Evolutionary conservation across 2,797 vertebrate species (phyloP).

Genomic region (Thalassophryne amazonica): DNA sequence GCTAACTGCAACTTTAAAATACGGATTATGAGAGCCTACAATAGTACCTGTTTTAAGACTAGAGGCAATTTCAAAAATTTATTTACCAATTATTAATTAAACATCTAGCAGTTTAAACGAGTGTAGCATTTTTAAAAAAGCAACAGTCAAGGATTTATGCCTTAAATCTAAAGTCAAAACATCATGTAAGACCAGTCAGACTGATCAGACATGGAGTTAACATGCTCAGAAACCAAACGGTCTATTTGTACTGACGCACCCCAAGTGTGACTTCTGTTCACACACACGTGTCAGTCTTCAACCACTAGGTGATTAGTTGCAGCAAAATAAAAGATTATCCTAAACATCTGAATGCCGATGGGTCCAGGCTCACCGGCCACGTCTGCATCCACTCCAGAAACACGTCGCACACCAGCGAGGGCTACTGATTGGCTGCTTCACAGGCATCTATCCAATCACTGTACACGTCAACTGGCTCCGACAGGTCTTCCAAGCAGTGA

Average conservation of each 20-base stretch:
- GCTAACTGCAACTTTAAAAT: too few species aligned
- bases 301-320: conserved; percentile 5
- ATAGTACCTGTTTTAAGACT: too few species aligned
- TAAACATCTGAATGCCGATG: conserved; percentile 3
- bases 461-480: conserved; percentile 88
- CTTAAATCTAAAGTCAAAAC: too few species aligned
- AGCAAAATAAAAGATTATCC: conserved; percentile 7
- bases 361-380: neutral
- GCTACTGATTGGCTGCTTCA: conserved; percentile 91
- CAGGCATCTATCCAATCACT: conserved; percentile 97
- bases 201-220: too few species aligned
- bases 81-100: too few species aligned
- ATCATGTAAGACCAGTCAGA: too few species aligned
- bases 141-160: too few species aligned
- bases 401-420: conserved; percentile 8
- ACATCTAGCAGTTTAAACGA: too few species aligned
- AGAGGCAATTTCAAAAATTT: too few species aligned
- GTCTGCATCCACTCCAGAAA: conserved; percentile 10
- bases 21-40: too few species aligned
- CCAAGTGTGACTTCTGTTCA: neutral
- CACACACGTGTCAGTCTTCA: conserved; percentile 3
- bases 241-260: neutral
- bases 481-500: conserved; percentile 74
- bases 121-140: too few species aligned
- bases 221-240: too few species aligned